phyloP scores from a whole-genome alignment of 2,113 vertebrate genomes.

The Petroica traversi region DNA sequence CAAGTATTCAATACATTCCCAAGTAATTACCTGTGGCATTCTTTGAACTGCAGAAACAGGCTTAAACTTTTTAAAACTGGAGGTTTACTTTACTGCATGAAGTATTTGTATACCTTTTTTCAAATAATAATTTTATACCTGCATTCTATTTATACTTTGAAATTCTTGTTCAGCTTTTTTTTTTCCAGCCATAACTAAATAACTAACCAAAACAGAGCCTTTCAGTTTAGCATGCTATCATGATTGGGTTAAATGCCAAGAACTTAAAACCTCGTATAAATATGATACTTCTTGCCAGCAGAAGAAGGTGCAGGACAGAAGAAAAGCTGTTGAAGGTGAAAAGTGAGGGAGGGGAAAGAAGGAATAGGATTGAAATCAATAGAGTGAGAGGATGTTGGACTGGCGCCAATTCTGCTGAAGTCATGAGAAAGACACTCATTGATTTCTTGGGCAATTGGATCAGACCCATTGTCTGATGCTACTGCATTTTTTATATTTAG shows the following conservation, averaged over 20 bases:
- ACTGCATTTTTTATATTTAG: background rate
- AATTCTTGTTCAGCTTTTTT: background rate
- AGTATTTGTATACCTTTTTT: background rate
- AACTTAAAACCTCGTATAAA: background rate
- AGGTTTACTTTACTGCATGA: background rate
- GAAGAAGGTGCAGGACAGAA: background rate
- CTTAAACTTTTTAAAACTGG: background rate
- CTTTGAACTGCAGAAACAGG: background rate
- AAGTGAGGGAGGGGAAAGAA: background rate
- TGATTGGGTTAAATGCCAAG: background rate
- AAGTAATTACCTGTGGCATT: background rate
- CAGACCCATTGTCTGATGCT: background rate
- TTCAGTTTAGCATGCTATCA: background rate
- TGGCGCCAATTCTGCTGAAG: background rate
- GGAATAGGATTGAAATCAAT: background rate
- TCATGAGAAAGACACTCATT: background rate
- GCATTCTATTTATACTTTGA: background rate
- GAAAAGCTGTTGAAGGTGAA: background rate
- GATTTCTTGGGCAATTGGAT: background rate
- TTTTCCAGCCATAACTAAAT: background rate
- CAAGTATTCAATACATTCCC: background rate
- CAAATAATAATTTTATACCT: background rate
- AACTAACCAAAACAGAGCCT: background rate
- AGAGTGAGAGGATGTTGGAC: background rate
- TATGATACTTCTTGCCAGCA: background rate